Conservation (phyloP, 2,797 vertebrate genomes). For the Novumbra hubbsi region DNA sequence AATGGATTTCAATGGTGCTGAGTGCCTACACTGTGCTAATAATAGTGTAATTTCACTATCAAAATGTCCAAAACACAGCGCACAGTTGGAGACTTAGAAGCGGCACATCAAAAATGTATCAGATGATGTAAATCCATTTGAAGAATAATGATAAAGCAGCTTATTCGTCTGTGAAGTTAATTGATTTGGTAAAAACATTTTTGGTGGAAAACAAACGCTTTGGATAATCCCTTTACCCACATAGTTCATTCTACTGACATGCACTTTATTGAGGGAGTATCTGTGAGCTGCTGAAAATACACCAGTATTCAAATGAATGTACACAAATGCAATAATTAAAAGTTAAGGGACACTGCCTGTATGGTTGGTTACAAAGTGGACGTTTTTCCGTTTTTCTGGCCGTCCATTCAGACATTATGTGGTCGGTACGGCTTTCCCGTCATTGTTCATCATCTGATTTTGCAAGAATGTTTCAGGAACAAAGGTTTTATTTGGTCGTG, state of each 20-base stretch:
- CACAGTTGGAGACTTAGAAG: conserved; percentile 40
- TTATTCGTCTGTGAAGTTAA: conserved; percentile 42
- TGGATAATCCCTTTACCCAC: too few relatives aligned
- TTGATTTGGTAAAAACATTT: conserved; percentile 33
- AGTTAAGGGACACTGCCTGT: neutral
- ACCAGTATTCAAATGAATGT: conserved; percentile 17
- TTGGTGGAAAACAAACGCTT: neutral
- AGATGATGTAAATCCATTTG: conserved; percentile 36
- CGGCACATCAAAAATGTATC: conserved; percentile 33
- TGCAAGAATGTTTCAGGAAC: too few relatives aligned
- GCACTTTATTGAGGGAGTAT: conserved; percentile 9
- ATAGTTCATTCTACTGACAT: neutral
- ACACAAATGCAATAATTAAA: neutral
- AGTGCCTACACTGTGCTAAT: conserved; percentile 59
- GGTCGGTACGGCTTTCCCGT: too few relatives aligned
- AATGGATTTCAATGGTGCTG: conserved; percentile 54
- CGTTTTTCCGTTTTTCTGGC: too few relatives aligned
- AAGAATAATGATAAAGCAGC: conserved; percentile 43
- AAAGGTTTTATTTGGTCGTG: too few relatives aligned
- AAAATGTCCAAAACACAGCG: conserved; percentile 55
- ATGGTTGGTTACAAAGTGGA: neutral
- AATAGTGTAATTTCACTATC: conserved; percentile 61
- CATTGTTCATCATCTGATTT: too few relatives aligned
- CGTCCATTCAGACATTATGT: neutral
- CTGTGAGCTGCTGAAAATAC: conserved; percentile 34